Evolutionary conservation across 2,888 invertebrate genomes (phyloP).

Genomic region (Atrina japonica): DNA sequence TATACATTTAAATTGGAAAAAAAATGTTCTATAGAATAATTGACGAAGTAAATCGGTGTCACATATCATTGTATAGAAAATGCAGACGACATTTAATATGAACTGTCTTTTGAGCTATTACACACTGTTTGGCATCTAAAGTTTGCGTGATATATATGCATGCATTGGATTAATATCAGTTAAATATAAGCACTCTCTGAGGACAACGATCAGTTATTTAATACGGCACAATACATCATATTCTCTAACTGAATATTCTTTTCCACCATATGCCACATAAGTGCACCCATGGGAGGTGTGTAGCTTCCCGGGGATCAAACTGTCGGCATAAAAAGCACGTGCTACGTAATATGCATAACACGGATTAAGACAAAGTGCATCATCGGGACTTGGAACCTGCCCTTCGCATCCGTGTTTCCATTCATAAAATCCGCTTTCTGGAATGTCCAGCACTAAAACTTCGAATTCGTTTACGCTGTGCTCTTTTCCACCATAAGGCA

Average conservation of each 20-base stretch:
- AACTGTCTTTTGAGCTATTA: no score
- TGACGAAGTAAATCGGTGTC: no score
- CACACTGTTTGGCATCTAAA: no score
- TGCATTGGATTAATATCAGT: no score
- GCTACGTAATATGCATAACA: conserved; percentile 1
- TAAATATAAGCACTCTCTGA: no score
- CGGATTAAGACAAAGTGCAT: neutral
- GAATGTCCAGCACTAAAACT: conserved; percentile 5
- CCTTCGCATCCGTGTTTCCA: conserved; percentile 5
- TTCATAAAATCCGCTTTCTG: conserved; percentile 12
- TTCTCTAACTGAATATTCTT: conserved; percentile 1
- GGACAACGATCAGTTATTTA: no score
- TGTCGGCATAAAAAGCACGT: neutral
- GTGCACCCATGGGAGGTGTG: conserved; percentile 19
- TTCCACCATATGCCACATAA: conserved; percentile 13
- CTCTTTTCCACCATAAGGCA: conserved; percentile 27
- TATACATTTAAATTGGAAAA: no score
- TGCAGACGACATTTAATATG: no score
- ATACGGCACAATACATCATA: conserved; percentile 25
- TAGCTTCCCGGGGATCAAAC: conserved; percentile 26
- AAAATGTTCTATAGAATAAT: no score
- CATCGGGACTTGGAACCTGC: neutral
- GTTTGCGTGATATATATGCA: no score
- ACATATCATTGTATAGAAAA: no score
- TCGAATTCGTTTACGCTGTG: conserved; percentile 5